A percentile compares a stretch with the other conserved stretches of the same genome.
phyloP scores from a whole-genome alignment of 2,797 vertebrate species.

The Onychomys arenicola region DNA sequence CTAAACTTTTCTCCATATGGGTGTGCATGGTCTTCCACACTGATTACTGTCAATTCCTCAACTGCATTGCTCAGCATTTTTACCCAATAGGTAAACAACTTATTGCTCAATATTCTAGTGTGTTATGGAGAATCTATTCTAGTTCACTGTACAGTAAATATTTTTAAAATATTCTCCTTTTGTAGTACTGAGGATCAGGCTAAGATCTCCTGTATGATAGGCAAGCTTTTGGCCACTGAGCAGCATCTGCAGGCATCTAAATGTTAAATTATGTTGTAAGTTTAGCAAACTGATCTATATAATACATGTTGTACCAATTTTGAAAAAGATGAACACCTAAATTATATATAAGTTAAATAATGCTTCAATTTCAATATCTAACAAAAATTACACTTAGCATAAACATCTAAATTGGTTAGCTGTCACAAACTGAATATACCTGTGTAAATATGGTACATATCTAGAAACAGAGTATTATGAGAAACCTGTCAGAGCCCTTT shows the following conservation, averaged over 20 bases:
- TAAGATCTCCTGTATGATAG: background rate
- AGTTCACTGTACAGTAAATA: background rate
- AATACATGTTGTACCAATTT: background rate
- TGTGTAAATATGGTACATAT: background rate
- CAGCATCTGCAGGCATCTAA: background rate
- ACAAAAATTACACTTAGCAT: background rate
- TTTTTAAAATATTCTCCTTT: constrained; percentile 20
- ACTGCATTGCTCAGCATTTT: background rate
- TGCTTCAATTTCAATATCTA: background rate
- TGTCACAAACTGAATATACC: background rate
- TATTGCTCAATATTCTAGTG: background rate
- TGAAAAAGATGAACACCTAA: background rate
- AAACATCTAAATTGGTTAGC: constrained; percentile 22
- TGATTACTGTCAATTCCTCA: background rate
- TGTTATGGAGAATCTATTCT: background rate
- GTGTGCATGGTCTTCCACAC: background rate
- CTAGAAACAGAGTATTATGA: background rate
- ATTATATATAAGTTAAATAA: constrained; percentile 40
- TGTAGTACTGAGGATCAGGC: background rate
- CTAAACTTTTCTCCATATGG: background rate
- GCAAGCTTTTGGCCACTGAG: background rate
- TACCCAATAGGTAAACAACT: constrained; percentile 30
- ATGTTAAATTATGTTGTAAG: background rate
- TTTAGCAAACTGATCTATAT: background rate
- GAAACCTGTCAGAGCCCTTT: background rate